A percentile compares a stretch with the other conserved stretches of the same genome.
phyloP scores from a whole-genome alignment of 2,113 vertebrate species.

The Oostethus manadensis region DNA sequence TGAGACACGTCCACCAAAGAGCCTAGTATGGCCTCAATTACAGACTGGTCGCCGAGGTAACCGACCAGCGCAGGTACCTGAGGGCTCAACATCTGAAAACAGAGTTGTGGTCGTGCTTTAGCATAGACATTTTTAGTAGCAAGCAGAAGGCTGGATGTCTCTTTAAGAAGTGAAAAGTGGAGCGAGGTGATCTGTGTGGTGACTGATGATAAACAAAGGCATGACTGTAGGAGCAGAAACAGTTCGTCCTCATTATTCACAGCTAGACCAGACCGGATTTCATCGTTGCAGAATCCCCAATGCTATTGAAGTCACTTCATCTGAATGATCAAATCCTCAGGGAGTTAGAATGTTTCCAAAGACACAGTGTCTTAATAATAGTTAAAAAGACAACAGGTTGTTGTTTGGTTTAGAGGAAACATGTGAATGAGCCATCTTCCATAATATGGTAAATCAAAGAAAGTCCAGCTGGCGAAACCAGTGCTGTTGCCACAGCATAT shows the following conservation, averaged over 20 bases:
- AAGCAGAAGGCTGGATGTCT: slow-evolving; percentile 4
- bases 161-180: slow-evolving; percentile 16
- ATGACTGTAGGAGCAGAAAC: slow-evolving; percentile 14
- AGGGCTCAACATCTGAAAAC: slow-evolving; percentile 75
- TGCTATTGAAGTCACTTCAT: slow-evolving; percentile 27
- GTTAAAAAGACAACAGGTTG: background rate
- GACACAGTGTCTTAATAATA: background rate
- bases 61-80: slow-evolving; percentile 76
- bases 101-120: background rate
- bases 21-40: slow-evolving; percentile 76
- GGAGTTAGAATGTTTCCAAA: background rate
- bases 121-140: background rate
- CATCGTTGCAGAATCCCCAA: slow-evolving; percentile 8
- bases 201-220: slow-evolving; percentile 36
- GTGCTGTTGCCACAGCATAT: too few species aligned
- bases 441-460: too few species aligned
- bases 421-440: too few species aligned
- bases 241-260: slow-evolving; percentile 35
- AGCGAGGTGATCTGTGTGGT: slow-evolving; percentile 12
- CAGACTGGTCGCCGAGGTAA: slow-evolving; percentile 71
- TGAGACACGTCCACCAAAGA: slow-evolving; percentile 79
- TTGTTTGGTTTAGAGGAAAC: too few species aligned
- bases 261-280: slow-evolving; percentile 12
- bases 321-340: slow-evolving; percentile 12
- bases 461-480: too few species aligned